Evolutionary conservation across 2,113 vertebrate genomes (phyloP).

Genomic region (Archilochus colubris): DNA sequence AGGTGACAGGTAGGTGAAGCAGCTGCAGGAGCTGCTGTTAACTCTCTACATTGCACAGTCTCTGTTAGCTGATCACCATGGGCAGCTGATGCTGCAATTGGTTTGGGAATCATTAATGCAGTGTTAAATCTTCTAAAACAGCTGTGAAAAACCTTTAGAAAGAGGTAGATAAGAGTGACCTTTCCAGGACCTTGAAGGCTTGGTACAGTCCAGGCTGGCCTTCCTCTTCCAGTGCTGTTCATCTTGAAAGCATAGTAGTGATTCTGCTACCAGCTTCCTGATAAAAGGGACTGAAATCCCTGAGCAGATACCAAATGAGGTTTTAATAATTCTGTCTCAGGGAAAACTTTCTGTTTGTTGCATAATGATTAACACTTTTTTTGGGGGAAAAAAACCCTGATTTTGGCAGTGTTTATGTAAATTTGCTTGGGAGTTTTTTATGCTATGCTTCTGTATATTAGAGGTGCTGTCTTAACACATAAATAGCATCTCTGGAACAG

Average conservation of each 20-base stretch:
- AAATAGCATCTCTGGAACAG: neutral
- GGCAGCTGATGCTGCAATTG: neutral
- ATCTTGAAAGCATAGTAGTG: fast-evolving
- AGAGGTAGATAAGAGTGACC: neutral
- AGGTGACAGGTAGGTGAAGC: neutral
- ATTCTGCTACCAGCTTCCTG: neutral
- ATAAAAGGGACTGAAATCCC: neutral
- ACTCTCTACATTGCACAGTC: neutral
- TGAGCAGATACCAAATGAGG: neutral
- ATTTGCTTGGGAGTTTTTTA: neutral
- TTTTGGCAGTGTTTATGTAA: neutral
- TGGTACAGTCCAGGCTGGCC: neutral
- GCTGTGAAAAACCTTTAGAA: neutral
- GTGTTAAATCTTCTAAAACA: neutral
- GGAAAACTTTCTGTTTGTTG: neutral
- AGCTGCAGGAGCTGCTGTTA: neutral
- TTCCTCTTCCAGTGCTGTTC: neutral
- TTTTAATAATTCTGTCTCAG: neutral
- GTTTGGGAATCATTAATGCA: neutral
- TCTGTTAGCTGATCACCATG: neutral
- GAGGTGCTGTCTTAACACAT: neutral
- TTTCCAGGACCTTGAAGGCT: neutral
- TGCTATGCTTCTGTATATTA: neutral
- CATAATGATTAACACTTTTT: neutral
- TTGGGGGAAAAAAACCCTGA: neutral